Conservation (phyloP, 35 echinoderm and acorn worm species). For the Heliocidaris tuberculata region DNA sequence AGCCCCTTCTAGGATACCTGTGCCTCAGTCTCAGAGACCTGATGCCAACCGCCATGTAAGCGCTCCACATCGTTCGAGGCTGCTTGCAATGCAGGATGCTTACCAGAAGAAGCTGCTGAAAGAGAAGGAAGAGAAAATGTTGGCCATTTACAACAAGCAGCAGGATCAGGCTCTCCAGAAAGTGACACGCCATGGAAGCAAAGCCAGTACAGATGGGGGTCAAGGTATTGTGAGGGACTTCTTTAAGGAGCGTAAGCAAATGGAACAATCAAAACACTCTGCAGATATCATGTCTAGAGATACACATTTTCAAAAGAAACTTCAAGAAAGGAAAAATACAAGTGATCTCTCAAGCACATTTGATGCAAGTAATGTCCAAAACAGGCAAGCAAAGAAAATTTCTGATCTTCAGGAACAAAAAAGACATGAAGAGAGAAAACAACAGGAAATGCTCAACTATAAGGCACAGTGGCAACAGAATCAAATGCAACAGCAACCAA, state of each 20-base stretch:
- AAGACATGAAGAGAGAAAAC: constrained; percentile 42
- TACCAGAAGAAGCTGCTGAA: constrained; percentile 73
- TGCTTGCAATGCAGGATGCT: constrained; percentile 66
- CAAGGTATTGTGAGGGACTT: constrained; percentile 86
- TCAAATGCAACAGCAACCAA: constrained; percentile 31
- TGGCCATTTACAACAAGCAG: constrained; percentile 70
- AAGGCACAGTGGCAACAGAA: constrained; percentile 30
- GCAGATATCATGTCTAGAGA: constrained; percentile 46
- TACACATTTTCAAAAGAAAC: constrained; percentile 67
- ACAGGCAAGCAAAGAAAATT: constrained; percentile 1
- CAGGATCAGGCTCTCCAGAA: constrained; percentile 65
- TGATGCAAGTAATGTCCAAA: constrained; percentile 31
- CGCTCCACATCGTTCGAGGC: constrained; percentile 79
- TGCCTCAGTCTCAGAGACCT: constrained; percentile 12
- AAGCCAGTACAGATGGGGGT: background rate
- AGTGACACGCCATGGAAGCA: constrained; percentile 19
- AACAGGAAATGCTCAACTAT: constrained; percentile 39
- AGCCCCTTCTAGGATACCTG: constrained; percentile 45
- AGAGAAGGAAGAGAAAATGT: constrained; percentile 89
- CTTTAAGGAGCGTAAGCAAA: constrained; percentile 65
- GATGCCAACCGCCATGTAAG: constrained; percentile 51
- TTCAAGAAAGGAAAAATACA: background rate
- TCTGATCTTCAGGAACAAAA: constrained; percentile 35
- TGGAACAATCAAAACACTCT: constrained; percentile 57
- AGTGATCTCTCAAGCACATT: constrained; percentile 7